phyloP scores from a whole-genome alignment of 2,113 vertebrate species.

The Chloropsis cyanopogon region DNA sequence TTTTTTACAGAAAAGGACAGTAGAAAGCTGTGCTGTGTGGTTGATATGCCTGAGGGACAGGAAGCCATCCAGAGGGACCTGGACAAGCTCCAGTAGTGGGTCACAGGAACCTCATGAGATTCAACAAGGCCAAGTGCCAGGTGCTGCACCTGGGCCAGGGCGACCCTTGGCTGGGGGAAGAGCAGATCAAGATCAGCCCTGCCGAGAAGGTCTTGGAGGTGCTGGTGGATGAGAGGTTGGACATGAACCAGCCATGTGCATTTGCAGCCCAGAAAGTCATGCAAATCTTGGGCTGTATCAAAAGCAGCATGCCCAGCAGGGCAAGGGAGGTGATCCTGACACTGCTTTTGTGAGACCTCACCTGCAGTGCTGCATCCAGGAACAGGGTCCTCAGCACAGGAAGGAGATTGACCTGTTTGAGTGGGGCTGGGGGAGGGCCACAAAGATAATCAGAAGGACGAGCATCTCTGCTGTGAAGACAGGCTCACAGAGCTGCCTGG shows the following conservation, averaged over 20 bases:
- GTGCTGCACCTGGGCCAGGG: too few relatives aligned
- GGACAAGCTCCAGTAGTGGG: not conserved
- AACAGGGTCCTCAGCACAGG: not conserved
- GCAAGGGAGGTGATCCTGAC: not conserved
- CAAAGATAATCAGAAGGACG: too few relatives aligned
- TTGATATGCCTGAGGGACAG: rapidly evolving
- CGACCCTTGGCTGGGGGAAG: not conserved
- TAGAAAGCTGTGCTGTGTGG: not conserved
- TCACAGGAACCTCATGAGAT: not conserved
- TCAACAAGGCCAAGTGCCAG: not conserved
- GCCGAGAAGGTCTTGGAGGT: not conserved
- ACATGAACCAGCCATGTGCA: not conserved
- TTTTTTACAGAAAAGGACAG: not conserved
- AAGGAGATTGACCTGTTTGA: not conserved
- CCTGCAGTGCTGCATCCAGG: not conserved
- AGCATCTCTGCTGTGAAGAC: not conserved
- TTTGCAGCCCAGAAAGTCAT: not conserved
- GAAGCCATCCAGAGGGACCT: not conserved
- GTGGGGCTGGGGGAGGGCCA: not conserved
- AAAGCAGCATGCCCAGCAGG: not conserved
- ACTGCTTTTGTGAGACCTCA: not conserved
- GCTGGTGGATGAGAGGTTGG: not conserved
- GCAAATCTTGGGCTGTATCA: not conserved
- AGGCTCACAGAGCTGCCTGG: not conserved
- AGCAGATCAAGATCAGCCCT: not conserved